Percentiles rank a stretch among this genome's conserved stretches.
Conservation (phyloP, 2,113 vertebrate genomes). For the Petroica traversi region DNA sequence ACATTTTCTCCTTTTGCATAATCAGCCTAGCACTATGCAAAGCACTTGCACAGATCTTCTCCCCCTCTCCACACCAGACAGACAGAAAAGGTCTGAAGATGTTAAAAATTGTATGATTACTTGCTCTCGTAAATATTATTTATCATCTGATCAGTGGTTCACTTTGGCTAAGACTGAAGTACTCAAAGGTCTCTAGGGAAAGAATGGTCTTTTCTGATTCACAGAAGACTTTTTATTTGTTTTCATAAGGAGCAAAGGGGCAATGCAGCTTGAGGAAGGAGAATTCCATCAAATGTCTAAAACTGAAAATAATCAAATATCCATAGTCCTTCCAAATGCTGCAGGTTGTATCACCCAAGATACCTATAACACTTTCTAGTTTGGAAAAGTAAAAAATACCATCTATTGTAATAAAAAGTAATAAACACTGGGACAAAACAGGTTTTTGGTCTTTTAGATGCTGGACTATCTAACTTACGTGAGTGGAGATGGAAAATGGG, state of each 20-base stretch:
- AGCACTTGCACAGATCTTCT: background rate
- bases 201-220: background rate
- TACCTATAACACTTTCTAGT: background rate
- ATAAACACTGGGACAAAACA: background rate
- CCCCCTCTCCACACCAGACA: background rate
- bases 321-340: background rate
- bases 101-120: background rate
- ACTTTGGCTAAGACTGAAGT: background rate
- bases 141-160: background rate
- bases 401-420: background rate
- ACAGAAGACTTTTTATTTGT: background rate
- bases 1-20: background rate
- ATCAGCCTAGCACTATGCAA: background rate
- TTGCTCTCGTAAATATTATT: background rate
- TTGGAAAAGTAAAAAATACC: background rate
- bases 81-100: background rate
- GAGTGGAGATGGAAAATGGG: background rate
- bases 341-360: background rate
- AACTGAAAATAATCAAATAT: background rate
- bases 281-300: background rate
- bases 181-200: background rate
- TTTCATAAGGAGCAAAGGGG: background rate
- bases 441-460: background rate
- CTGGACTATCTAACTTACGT: background rate
- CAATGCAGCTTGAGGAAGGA: background rate